Conservation (phyloP, 2,797 vertebrate genomes). For the Pagetopsis macropterus region DNA sequence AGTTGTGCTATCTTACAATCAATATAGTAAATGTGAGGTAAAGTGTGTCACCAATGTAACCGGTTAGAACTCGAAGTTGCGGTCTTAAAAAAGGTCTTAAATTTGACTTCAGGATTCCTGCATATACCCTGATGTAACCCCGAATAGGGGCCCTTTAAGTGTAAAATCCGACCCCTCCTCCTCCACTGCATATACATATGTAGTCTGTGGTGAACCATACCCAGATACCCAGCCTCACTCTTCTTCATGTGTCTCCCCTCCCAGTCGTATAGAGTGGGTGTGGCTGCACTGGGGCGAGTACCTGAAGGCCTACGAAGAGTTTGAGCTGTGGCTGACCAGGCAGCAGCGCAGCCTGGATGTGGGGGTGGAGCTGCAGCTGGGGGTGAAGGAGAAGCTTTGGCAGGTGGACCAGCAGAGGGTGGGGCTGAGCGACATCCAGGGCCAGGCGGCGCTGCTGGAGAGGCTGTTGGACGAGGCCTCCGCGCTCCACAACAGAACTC, state of each 20-base stretch:
- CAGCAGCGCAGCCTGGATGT: conserved; percentile 85
- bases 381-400: conserved; percentile 93
- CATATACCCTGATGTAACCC: too few relatives aligned
- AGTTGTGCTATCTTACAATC: too few relatives aligned
- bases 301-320: conserved; percentile 90
- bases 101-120: too few relatives aligned
- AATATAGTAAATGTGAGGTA: too few relatives aligned
- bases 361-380: conserved; percentile 88
- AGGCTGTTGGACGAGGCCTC: conserved; percentile 91
- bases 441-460: conserved; percentile 86
- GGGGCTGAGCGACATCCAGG: conserved; percentile 83
- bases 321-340: conserved; percentile 88
- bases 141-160: too few relatives aligned
- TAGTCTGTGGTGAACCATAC: too few relatives aligned
- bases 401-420: conserved; percentile 90
- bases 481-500: conserved; percentile 86
- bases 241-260: neutral
- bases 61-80: too few relatives aligned
- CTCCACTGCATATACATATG: too few relatives aligned
- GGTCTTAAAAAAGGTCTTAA: too few relatives aligned
- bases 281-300: conserved; percentile 98
- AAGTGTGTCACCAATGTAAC: too few relatives aligned
- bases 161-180: too few relatives aligned
- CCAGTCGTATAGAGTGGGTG: conserved; percentile 97
- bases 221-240: too few relatives aligned